Evolutionary conservation across 2,113 vertebrate genomes (phyloP), one percentile per base, ranked within the genome.

Genomic region (Misgurnus anguillicaudatus): DNA sequence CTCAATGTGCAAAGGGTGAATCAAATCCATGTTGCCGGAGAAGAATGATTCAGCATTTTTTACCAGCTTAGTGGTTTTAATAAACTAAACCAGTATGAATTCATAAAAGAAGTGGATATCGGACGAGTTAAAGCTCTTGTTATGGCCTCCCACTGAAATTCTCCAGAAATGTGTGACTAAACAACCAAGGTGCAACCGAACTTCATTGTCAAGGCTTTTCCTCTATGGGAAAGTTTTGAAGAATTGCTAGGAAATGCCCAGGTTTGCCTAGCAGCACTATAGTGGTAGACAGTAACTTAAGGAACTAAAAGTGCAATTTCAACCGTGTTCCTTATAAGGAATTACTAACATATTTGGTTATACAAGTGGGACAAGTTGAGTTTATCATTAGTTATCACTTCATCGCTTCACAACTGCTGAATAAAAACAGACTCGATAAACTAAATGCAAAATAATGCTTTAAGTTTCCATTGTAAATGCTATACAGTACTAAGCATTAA

Each of bases 121-220:
- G 39, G 6, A 58, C 13, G 36, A 41, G 24, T 70, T 4, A 70
- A 53, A 39, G 17, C 14, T 8, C 8, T 2, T 57, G n/a, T 57
- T 8, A 57, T 3, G 19, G 53, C n/a, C 53, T 57, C 19, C 17
- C 13, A 4, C 1, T 69, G 45, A 24, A 74, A 68, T 82, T 74
- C 76, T 21, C 19, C 9, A 39, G 80, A 82, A 82, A 78, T 21
- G 11, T 42, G 64, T 72, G 6, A 42, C 6, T 58, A 63, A 74
- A 62, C 53, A 45, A 64, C 47, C 36, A 17, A 13, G 38, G 39
- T 41, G 39, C 38, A 6, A n/a, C 1, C 11, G 31, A 71, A 71
- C 48, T n/a, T 5, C n/a, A 31, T 31, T 55, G 67, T 4, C 16
- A 17, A 2, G 11, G 19, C 17, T n/a, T 71, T 24, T 13, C 53